Conservation (phyloP, 2,797 vertebrate genomes). For the Brachyrhaphis roseni region DNA sequence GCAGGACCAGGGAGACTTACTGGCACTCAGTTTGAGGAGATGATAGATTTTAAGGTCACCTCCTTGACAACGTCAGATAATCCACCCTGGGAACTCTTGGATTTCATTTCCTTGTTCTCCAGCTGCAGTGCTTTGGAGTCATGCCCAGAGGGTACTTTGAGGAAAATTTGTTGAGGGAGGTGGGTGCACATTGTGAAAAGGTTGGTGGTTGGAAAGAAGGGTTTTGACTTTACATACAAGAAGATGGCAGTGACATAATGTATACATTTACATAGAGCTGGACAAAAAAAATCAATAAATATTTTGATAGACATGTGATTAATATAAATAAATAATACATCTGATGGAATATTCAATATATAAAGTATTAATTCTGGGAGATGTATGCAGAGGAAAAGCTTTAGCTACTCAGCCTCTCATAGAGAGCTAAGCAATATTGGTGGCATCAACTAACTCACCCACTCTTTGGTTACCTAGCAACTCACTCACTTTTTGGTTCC, state of each 20-base stretch:
- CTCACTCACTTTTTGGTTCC: too few relatives aligned
- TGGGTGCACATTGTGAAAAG: constrained; percentile 15
- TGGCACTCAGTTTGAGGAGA: constrained; percentile 29
- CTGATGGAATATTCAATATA: too few relatives aligned
- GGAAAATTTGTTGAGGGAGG: constrained; percentile 30
- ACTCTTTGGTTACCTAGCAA: too few relatives aligned
- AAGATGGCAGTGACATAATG: constrained; percentile 17
- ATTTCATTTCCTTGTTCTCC: constrained; percentile 34
- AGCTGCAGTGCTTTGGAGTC: constrained; percentile 38
- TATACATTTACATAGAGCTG: too few relatives aligned
- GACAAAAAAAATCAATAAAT: too few relatives aligned
- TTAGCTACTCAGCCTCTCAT: too few relatives aligned
- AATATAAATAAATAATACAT: too few relatives aligned
- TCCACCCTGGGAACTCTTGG: constrained; percentile 38
- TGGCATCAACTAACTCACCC: too few relatives aligned
- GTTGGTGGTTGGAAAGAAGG: constrained; percentile 21
- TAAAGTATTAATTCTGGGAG: too few relatives aligned
- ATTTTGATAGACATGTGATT: too few relatives aligned
- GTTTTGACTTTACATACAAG: constrained; percentile 36
- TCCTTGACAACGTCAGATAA: constrained; percentile 25
- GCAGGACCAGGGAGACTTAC: constrained; percentile 35
- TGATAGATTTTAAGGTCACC: constrained; percentile 27
- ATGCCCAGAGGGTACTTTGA: constrained; percentile 39
- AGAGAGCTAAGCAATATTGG: too few relatives aligned
- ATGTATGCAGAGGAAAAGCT: too few relatives aligned